Percentiles rank a stretch among this genome's conserved stretches.
These are phyloP conservation scores for Tetragnatha versicolor DNA, from an alignment of 1,140 invertebrate genomes.

Conservation along the genomic window DNA sequence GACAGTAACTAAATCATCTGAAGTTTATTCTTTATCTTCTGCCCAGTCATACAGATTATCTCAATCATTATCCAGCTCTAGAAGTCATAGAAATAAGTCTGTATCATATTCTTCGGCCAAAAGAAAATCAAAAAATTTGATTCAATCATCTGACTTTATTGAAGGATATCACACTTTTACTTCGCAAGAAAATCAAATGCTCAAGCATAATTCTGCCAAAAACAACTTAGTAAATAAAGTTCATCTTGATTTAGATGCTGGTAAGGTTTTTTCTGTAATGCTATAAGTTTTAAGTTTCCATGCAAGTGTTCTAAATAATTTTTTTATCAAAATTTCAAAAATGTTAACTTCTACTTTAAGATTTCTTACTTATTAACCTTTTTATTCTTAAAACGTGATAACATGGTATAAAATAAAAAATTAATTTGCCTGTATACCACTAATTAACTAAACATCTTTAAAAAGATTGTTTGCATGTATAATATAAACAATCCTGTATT, in stretches of 20 bases:
- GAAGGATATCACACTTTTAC: background rate
- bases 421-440: too few relatives aligned
- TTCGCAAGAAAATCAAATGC: constrained; percentile 4
- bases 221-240: constrained; percentile 3
- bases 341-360: too few relatives aligned
- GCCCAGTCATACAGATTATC: background rate
- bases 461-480: too few relatives aligned
- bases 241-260: constrained; percentile 18
- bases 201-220: background rate
- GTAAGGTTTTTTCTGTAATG: background rate
- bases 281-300: too few relatives aligned
- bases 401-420: too few relatives aligned
- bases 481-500: too few relatives aligned
- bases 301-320: too few relatives aligned
- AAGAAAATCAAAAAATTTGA: background rate
- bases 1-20: constrained; percentile 20
- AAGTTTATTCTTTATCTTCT: constrained; percentile 3
- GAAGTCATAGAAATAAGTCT: background rate
- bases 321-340: too few relatives aligned
- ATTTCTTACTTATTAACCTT: too few relatives aligned
- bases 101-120: background rate
- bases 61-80: constrained; percentile 1
- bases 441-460: too few relatives aligned
- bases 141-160: background rate
- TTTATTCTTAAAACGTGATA: too few relatives aligned